Evolutionary conservation across 1,140 invertebrate genomes (phyloP), one percentile per base, ranked within the genome.

Genomic region (Drosophila nasuta): DNA sequence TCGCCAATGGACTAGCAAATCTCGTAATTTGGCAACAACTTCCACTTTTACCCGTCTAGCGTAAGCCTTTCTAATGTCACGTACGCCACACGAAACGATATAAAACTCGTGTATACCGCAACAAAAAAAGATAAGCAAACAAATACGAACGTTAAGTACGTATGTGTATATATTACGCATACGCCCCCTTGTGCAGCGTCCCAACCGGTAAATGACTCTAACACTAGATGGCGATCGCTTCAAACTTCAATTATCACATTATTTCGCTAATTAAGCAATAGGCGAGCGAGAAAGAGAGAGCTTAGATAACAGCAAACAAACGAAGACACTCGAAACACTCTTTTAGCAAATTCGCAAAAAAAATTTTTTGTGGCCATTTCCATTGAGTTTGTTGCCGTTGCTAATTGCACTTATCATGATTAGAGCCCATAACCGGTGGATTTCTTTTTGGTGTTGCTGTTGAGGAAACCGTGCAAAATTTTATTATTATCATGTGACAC

Each of bases 221-320:
- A 59, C 20, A 38, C 35, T 38, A 10, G 7, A 38, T 38, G 35
- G 60, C 69, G 65, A 79, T 54, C 46, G 69, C 57, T 72, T 52
- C 73, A 88, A 82, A 78, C 70, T 74, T 76, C 66, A 89, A 88
- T 88, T 89, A 88, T 76, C 85, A 89, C 78, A 76, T 89, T 83
- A 78, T 81, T 74, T 62, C 66, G 81, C 81, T 90, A 88, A 88
- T 88, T 88, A 68, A 57, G 43, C 69, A 51, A 59, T 62, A 8
- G 46, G 48, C 15, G 15, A 15, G 13, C 35, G 52, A 71, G 20
- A 20, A 52, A 69, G 20, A 25, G 20, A 25, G 65, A 69, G 82
- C 69, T 88, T 72, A 77, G 73, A 89, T 79, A 79, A 70, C 51
- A 66, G 8, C 35, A 33, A 65, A 45, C 20, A 51, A 70, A 51